Evolutionary conservation across 2,797 vertebrate species (phyloP), one percentile per base, ranked within the genome.

Genomic region (Enteromius fasciolatus): DNA sequence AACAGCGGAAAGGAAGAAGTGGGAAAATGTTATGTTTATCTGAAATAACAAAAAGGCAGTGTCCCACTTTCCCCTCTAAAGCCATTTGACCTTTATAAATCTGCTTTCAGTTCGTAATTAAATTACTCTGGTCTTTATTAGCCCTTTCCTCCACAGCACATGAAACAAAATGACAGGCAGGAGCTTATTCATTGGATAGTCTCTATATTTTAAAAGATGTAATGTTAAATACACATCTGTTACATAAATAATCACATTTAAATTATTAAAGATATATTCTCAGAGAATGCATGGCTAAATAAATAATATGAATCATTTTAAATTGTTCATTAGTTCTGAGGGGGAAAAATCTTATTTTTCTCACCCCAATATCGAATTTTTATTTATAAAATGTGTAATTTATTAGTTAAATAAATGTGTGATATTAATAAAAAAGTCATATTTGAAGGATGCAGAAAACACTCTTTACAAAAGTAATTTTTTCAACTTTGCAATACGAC

Each of bases 101-200:
- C 44, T 17, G 59, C 6, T 81, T 82, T 66, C 28, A 64, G 80
- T 50, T 3, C 0, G 3, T 66, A 59, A 82, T 82, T 41, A 57
- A 4, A 76, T 76, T 57, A 54, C 48, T 63, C 46, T 76, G n/a
- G 9, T 68, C 12, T 75, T 23, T n/a, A 20, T 66, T n/a, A 75
- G 70, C 15, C 72, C n/a, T 54, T 41, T 39, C 31, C 14, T n/a
- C 11, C 18, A 3, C 10, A 63, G 57, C 39, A 50, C 31, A 17
- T 70, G 39, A 59, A 80, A 80, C 17, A 41, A 44, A 80, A 46
- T 59, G 12, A 50, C 39, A 41, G 36, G 11, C 2, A 63, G 59
- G 17, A 18, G n/a, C 59, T 20, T 69, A 36, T 48, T 63, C 1
- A 17, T 39, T 6, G 52, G 31, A 3, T 12, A 18, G 57, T n/a